These are phyloP conservation scores for Paracentrotus lividus DNA, from an alignment of 53 echinoderm and acorn worm genomes.

Conservation along the genomic window DNA sequence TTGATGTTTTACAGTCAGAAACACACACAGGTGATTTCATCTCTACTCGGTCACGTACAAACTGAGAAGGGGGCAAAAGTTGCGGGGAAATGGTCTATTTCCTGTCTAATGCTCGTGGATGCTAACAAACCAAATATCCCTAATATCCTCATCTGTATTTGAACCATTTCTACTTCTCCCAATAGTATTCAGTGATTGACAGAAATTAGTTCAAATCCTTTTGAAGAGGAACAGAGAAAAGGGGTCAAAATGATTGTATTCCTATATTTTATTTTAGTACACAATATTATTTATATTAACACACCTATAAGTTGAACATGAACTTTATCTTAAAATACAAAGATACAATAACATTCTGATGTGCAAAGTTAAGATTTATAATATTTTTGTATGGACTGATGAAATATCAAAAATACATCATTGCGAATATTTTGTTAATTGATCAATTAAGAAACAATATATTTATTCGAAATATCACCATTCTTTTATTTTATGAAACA, in stretches of 20 bases:
- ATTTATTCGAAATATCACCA: no score
- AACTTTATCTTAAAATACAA: no score
- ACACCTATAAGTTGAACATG: no score
- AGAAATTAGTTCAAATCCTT: not conserved
- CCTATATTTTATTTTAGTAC: not conserved
- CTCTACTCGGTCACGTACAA: slow-evolving; percentile 1
- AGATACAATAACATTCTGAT: no score
- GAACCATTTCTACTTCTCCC: slow-evolving; percentile 16
- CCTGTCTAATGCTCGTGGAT: slow-evolving; percentile 19
- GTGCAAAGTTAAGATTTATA: no score
- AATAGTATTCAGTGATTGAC: not conserved
- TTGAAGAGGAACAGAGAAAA: not conserved
- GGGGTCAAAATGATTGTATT: not conserved
- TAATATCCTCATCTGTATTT: not conserved
- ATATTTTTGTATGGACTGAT: no score
- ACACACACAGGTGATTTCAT: not conserved
- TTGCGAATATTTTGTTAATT: no score
- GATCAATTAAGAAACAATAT: no score
- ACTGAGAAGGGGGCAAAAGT: not conserved
- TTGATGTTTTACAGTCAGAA: not conserved
- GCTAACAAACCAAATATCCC: slow-evolving; percentile 38
- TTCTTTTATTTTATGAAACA: no score
- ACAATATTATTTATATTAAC: not conserved
- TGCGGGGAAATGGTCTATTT: slow-evolving; percentile 44
- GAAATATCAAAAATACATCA: no score